Evolutionary conservation across 1,140 invertebrate genomes (phyloP), one percentile per base, ranked within the genome.

Genomic region (Drosophila watanabei): DNA sequence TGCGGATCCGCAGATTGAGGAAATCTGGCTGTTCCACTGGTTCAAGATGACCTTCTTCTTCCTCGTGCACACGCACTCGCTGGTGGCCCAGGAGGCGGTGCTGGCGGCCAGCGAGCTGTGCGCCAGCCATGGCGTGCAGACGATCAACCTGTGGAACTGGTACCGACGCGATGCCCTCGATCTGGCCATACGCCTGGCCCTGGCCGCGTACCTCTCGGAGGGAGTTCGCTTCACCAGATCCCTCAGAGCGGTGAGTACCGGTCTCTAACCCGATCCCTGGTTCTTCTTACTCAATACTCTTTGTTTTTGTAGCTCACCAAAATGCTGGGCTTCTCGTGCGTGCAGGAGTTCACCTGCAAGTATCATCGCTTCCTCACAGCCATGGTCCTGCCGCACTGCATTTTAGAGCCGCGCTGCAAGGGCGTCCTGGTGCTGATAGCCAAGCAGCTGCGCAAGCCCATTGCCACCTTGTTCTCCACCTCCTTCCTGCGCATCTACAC

Each of bases 131-230:
- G 93, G 94, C 0, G 92, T 94, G 30, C 94, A 95, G 16, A 94
- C 95, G 6, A 95, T 95, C 24, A 92, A 95, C 51, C 93, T 97
- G 28, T 97, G 96, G 80, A 94, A 94, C 69, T 94, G 95, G 92
- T 96, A 96, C 82, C 95, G 95, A 79, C 95, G 95, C 20, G 94
- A 96, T 88, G 94, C 96, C 60, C 94, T 96, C 33, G 93, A 94
- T 51, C 91, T 94, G 33, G 94, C 95, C 41, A 95, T 95, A 60
- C 93, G 95, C 28, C 94, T 96, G 69, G 94, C 94, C 0, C 94
- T 95, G 35, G 93, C 94, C 37, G 95, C 95, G 75, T 94, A 94
- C 57, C 91, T 95, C 5, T 93, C 93, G 57, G 92, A 94, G 46
- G 94, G 94, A 73, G 93, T 94, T 35, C 92, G 93, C 46, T 94